Evolutionary conservation across 2,113 vertebrate species (phyloP), one percentile per base, ranked within the genome.

Genomic region (Plecotus auritus): DNA sequence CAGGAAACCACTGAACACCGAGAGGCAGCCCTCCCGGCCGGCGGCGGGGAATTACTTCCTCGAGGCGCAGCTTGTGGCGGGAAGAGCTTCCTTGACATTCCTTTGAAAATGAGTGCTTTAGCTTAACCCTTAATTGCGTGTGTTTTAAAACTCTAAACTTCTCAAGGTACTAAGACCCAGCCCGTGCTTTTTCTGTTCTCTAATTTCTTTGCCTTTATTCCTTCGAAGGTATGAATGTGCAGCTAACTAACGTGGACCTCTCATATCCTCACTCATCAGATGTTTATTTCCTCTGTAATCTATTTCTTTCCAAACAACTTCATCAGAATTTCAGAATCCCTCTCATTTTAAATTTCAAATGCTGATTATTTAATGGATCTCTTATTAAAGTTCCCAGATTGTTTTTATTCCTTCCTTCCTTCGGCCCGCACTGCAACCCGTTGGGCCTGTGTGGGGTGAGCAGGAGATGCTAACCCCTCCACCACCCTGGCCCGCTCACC

Each of bases 251-350:
- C 7, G 18, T n/a, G 7, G 0, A 49, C 9, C 28, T 26, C 42
- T 42, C 18, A 61, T 2, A 16, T 10, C 76, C 51, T 88, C 47
- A 2, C 26, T 45, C 51, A 47, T 87, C 84, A 73, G 35, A 61
- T 2, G 14, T 42, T 51, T 61, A 28, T 67, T 54, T 11, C 59
- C 16, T 74, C 49, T n/a, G 0, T 4, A 1, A 72, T 37, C 67
- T 26, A 17, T 51, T 88, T 88, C 67, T 88, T 76, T 84, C 51
- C 18, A 76, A 80, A 93, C 67, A 94, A 9, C 23, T 28, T 66
- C 54, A 47, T 78, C 59, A 69, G 35, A 91, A 82, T 85, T 83
- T 35, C 35, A 93, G 67, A 90, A 61, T 8, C 30, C 26, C 30
- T 32, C n/a, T 49, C 20, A 64, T 56, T 87, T 95, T 92, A 85